Evolutionary conservation across 2,888 invertebrate genomes (phyloP).

Genomic region (Metopia argyrocephala): DNA sequence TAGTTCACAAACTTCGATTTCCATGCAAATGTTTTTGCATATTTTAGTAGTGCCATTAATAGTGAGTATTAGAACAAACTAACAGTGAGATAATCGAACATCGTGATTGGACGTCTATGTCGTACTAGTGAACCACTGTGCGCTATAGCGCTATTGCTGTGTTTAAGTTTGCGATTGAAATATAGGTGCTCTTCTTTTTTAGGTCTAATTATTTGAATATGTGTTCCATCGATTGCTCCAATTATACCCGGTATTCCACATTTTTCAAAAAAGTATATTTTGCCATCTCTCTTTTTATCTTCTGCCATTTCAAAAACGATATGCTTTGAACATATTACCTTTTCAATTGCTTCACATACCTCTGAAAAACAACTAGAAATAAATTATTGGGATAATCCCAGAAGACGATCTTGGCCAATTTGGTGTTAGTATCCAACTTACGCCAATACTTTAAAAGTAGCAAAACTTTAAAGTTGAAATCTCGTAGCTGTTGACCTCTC

Average conservation of each 20-base stretch:
- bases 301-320: neutral
- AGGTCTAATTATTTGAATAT: constrained; percentile 16
- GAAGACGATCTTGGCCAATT: neutral
- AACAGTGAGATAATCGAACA: too few relatives aligned
- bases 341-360: neutral
- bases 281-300: constrained; percentile 1
- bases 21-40: too few relatives aligned
- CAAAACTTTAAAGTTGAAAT: too few relatives aligned
- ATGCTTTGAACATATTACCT: constrained; percentile 16
- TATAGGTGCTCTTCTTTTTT: constrained; percentile 5
- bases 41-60: too few relatives aligned
- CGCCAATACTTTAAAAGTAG: neutral
- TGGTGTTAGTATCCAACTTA: constrained; percentile 1
- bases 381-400: constrained; percentile 6
- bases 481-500: too few relatives aligned
- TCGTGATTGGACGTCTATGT: too few relatives aligned
- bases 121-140: too few relatives aligned
- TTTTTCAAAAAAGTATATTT: neutral
- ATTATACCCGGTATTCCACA: neutral
- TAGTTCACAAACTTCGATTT: too few relatives aligned
- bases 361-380: neutral
- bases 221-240: constrained; percentile 14
- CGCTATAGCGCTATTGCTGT: constrained; percentile 12
- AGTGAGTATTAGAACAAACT: too few relatives aligned
- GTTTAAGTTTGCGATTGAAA: constrained; percentile 26